Percentiles rank a stretch among this genome's conserved stretches.
Evolutionary conservation across 1,140 invertebrate species (phyloP).

Genomic region (Stratiolaelaps scimitus): DNA sequence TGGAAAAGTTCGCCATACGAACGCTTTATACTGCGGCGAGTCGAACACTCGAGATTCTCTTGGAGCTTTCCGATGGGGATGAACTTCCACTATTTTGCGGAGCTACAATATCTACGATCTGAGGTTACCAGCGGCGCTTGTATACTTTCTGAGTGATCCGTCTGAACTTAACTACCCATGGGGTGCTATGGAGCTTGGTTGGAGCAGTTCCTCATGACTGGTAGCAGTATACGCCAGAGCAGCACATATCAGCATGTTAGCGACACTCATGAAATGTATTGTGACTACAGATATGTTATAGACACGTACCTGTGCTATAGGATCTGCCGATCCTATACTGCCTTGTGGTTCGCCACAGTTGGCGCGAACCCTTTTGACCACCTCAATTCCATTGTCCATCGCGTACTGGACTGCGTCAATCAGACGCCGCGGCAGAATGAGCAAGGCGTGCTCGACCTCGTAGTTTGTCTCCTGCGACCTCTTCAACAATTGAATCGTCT

Average conservation of each 20-base stretch:
- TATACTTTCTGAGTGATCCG: too few relatives aligned
- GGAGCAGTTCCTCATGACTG: neutral
- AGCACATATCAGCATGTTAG: neutral
- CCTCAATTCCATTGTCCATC: slow-evolving; percentile 18
- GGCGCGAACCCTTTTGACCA: slow-evolving; percentile 14
- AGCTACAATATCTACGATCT: too few relatives aligned
- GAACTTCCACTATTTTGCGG: too few relatives aligned
- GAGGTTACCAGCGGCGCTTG: too few relatives aligned
- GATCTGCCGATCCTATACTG: neutral
- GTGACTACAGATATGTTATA: neutral
- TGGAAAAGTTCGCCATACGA: too few relatives aligned
- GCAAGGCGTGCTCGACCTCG: neutral
- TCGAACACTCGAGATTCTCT: too few relatives aligned
- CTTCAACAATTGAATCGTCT: slow-evolving; percentile 13
- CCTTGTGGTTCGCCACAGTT: slow-evolving; percentile 17
- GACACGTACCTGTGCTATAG: neutral
- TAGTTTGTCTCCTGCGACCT: slow-evolving; percentile 5
- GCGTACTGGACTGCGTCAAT: slow-evolving; percentile 23
- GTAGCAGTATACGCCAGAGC: neutral
- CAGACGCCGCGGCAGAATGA: neutral
- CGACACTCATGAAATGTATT: neutral
- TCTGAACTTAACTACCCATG: neutral
- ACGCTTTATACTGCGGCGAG: too few relatives aligned
- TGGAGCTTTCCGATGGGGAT: too few relatives aligned
- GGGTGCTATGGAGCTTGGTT: neutral